Base-by-base conservation (phyloP, 2,888 invertebrate genomes). In the Hymenopus coronatus region DNA sequence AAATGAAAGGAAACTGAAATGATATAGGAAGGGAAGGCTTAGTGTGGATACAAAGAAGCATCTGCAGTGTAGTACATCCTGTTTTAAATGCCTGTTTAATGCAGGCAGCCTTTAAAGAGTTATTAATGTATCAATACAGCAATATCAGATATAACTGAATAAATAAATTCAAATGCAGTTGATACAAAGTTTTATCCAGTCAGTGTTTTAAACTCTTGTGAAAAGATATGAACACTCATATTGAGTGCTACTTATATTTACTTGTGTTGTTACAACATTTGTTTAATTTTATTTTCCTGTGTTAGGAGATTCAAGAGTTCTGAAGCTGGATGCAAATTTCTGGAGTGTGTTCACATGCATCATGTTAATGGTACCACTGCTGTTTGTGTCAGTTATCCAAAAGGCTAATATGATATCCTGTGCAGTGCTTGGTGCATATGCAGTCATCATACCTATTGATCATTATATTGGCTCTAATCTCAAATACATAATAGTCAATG, bases 401-500 rank as follows among this genome's bases (percentile, higher is more conserved):
- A 91, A 94, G 90, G 94, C 95, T 0, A 95, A 95, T 92, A 95
- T 96, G n/a, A 91, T 96, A 3, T 94, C 95, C 88, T 95, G 96
- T 91, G 94, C 95, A 4, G 92, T 96, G 25, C 92, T 97, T 54
- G 96, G 97, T 85, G 94, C 96, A 15, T 97, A 95, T 92, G 94
- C 95, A 40, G 92, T 95, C 20, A 93, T 96, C 84, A 93, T 95
- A 90, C 94, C 96, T 82, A 92, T 96, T 20, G 97, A 96, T 93
- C 95, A 95, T 91, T 96, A 95, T 91, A 90, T 95, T 90, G 96
- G 96, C 33, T 95, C 96, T 54, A 95, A 95, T 93, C 92, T 97
- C 91, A 96, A 96, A 91, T 96, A 96, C 92, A 96, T 97, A 81
- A 91, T 96, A 2, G 93, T 96, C 28, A 97, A 97, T 91, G 94